These are phyloP conservation scores for Fukomys damarensis DNA, from an alignment of 2,113 vertebrate species.

Conservation along the genomic window DNA sequence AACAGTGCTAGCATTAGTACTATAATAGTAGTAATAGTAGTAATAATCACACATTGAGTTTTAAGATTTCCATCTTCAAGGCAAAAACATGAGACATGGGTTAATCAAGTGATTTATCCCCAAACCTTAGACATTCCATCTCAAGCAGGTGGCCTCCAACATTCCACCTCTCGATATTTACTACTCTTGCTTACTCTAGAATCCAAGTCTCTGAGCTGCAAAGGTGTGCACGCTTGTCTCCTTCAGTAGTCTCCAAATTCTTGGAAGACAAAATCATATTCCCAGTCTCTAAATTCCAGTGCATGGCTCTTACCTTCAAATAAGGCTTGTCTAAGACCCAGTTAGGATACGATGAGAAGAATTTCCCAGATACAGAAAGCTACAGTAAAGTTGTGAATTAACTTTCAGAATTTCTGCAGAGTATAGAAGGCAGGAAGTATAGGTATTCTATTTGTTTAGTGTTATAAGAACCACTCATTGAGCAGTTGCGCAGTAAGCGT, in stretches of 20 bases:
- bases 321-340: neutral
- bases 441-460: neutral
- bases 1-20: neutral
- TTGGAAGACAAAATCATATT: neutral
- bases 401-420: neutral
- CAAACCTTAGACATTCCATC: neutral
- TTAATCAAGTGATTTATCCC: neutral
- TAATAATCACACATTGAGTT: no score
- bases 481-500: neutral
- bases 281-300: neutral
- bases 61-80: neutral
- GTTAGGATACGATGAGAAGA: neutral
- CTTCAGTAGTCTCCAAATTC: neutral
- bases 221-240: neutral
- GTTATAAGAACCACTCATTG: neutral
- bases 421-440: neutral
- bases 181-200: neutral
- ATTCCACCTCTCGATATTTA: neutral
- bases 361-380: neutral
- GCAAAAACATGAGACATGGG: neutral
- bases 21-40: neutral
- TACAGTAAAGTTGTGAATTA: neutral
- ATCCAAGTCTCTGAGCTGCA: neutral
- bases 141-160: neutral
- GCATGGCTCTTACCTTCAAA: neutral